phyloP scores from a whole-genome alignment of 1,140 invertebrate species.

The Drosophila nikananu region DNA sequence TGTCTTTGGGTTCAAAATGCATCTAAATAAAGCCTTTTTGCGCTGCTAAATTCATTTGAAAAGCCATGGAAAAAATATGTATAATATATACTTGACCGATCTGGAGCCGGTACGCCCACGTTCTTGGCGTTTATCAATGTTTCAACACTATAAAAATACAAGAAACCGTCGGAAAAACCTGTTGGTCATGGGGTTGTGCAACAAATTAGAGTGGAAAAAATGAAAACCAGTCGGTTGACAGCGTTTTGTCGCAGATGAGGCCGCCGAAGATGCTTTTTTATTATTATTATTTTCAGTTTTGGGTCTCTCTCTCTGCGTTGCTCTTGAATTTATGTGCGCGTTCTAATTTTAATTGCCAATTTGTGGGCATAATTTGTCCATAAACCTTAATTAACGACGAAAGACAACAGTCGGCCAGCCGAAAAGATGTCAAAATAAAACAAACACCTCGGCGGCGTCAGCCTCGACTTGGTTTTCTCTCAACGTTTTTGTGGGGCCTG shows the following conservation, averaged over 20 bases:
- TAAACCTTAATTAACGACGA: slow-evolving; percentile 83
- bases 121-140: slow-evolving; percentile 36
- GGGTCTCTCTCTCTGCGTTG: neutral
- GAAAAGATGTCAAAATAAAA: slow-evolving; percentile 83
- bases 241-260: slow-evolving; percentile 62
- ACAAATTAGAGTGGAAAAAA: slow-evolving; percentile 40
- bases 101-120: slow-evolving; percentile 44
- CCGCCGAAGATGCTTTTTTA: slow-evolving; percentile 30
- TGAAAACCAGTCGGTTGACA: slow-evolving; percentile 70
- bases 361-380: slow-evolving; percentile 83
- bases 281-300: slow-evolving; percentile 31
- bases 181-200: slow-evolving; percentile 43
- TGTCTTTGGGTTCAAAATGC: neutral
- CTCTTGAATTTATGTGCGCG: slow-evolving; percentile 80
- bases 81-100: slow-evolving; percentile 18
- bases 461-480: slow-evolving; percentile 5
- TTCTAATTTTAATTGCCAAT: slow-evolving; percentile 84
- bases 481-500: slow-evolving; percentile 4
- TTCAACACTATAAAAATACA: slow-evolving; percentile 25
- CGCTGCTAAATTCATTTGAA: too few species aligned
- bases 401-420: slow-evolving; percentile 65
- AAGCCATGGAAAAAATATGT: neutral
- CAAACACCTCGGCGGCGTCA: slow-evolving; percentile 65
- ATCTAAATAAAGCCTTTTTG: neutral
- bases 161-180: slow-evolving; percentile 28